Evolutionary conservation across 37 sponge, comb jelly and placozoan genomes (phyloP).

Genomic region (Sycon ciliatum): DNA sequence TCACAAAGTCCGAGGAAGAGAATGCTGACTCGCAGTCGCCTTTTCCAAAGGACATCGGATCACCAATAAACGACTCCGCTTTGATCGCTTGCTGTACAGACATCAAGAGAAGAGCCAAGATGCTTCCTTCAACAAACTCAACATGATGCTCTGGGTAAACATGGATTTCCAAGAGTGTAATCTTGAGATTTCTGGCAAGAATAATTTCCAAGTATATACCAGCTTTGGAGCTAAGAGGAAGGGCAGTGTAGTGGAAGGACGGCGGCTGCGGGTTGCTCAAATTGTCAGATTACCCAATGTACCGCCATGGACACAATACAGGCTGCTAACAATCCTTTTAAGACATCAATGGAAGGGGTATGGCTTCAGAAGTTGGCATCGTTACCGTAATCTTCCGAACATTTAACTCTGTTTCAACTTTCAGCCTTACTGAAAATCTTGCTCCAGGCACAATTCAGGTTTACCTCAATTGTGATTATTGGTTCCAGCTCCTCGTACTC

Average conservation of each 20-base stretch:
- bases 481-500: constrained; percentile 56
- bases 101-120: not conserved
- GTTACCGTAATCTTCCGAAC: too few species aligned
- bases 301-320: too few species aligned
- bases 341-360: too few species aligned
- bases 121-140: too few species aligned
- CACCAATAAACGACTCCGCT: constrained; percentile 33
- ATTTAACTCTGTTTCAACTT: not conserved
- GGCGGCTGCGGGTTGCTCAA: too few species aligned
- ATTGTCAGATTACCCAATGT: too few species aligned
- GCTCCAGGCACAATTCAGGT: not conserved
- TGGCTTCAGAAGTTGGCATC: too few species aligned
- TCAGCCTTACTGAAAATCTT: not conserved
- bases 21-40: constrained; percentile 44
- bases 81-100: constrained; percentile 58
- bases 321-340: too few species aligned
- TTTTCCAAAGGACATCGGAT: not conserved
- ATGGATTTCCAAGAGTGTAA: too few species aligned
- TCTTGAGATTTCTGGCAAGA: too few species aligned
- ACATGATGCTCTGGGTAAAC: too few species aligned
- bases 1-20: constrained; percentile 15
- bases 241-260: too few species aligned
- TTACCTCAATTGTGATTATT: constrained; percentile 54
- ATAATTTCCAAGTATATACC: not conserved
- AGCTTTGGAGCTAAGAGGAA: not conserved